Evolutionary conservation across 2,888 invertebrate species (phyloP).

Genomic region (Amphipyra berbera): DNA sequence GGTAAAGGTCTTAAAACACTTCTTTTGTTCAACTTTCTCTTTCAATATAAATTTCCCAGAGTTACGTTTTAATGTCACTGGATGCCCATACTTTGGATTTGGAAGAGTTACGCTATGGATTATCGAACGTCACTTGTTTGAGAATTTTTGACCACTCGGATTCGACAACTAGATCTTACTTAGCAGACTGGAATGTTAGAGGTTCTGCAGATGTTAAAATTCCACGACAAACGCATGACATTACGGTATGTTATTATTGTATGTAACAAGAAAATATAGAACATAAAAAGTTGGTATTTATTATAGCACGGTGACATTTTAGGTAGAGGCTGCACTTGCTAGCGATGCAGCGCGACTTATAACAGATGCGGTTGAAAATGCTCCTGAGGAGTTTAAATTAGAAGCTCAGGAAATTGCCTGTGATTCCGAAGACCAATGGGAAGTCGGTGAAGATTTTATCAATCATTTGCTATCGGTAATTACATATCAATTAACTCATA

Average conservation of each 20-base stretch:
- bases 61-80: slow-evolving; percentile 85
- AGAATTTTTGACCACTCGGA: slow-evolving; percentile 91
- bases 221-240: slow-evolving; percentile 75
- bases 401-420: slow-evolving; percentile 76
- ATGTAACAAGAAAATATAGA: not conserved
- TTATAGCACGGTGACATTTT: not conserved
- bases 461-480: slow-evolving; percentile 79
- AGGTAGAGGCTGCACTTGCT: slow-evolving; percentile 82
- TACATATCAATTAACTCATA: not conserved
- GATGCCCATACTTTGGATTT: slow-evolving; percentile 92
- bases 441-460: slow-evolving; percentile 76
- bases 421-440: slow-evolving; percentile 77
- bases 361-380: slow-evolving; percentile 80
- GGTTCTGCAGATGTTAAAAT: slow-evolving; percentile 72
- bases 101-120: slow-evolving; percentile 89
- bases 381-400: slow-evolving; percentile 77
- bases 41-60: slow-evolving; percentile 67
- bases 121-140: slow-evolving; percentile 93
- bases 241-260: slow-evolving; percentile 73
- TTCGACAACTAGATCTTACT: slow-evolving; percentile 83
- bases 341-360: slow-evolving; percentile 82
- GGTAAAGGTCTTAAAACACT: too few species aligned
- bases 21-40: too few species aligned
- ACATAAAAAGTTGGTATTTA: too few species aligned
- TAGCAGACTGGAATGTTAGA: slow-evolving; percentile 85